Percentiles rank a stretch among this genome's conserved stretches.
Evolutionary conservation across 2,888 invertebrate genomes (phyloP).

Genomic region (Tridacna crocea): DNA sequence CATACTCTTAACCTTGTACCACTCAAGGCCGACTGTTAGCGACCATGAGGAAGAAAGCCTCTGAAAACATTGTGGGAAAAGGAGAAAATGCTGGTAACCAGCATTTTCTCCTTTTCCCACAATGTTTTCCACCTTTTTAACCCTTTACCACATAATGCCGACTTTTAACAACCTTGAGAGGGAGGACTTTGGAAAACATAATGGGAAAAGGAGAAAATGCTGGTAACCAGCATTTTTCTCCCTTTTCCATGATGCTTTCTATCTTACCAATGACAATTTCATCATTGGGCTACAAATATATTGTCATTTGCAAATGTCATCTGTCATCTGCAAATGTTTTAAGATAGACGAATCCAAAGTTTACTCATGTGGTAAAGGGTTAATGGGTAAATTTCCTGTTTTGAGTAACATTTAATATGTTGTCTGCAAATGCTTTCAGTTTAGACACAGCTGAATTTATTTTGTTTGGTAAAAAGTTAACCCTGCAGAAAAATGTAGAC

Average conservation of each 20-base stretch:
- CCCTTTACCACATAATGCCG: not conserved
- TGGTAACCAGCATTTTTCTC: not conserved
- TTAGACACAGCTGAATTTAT: no score
- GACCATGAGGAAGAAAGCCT: not conserved
- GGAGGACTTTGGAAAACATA: not conserved
- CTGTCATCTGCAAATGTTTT: not conserved
- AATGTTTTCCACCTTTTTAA: not conserved
- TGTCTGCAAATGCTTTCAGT: no score
- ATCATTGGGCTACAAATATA: no score
- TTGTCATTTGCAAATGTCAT: not conserved
- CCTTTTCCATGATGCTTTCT: conserved; percentile 1
- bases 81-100: not conserved
- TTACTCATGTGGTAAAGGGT: no score
- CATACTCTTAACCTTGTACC: no score
- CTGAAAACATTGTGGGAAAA: not conserved
- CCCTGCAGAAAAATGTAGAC: no score
- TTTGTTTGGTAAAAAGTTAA: no score
- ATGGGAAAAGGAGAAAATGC: not conserved
- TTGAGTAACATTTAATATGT: no score
- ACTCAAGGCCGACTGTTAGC: not conserved
- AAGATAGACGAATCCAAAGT: no score
- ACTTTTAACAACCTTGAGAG: not conserved
- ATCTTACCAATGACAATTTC: no score
- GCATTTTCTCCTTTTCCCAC: not conserved
- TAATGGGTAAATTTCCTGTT: no score